These are phyloP conservation scores for Antigone vipio DNA, from an alignment of 2,113 vertebrate species.

Conservation along the genomic window DNA sequence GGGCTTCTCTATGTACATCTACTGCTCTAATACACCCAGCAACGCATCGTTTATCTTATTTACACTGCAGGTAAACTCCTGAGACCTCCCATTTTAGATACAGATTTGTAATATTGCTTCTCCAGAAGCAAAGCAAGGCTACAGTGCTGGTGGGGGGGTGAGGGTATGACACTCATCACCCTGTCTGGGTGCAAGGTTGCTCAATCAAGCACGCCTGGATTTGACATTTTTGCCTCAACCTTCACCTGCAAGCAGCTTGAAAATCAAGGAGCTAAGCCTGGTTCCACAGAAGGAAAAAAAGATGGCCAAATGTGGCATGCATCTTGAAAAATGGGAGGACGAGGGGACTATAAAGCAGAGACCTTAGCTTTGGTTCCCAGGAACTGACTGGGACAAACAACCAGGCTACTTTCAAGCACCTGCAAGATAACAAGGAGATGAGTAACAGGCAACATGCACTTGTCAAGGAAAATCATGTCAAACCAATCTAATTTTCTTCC, in stretches of 20 bases:
- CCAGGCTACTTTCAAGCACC: not conserved
- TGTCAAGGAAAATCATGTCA: constrained; percentile 43
- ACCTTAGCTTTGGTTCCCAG: not conserved
- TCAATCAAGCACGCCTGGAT: not conserved
- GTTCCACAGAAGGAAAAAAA: not conserved
- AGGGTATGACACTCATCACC: not conserved
- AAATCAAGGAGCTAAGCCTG: not conserved
- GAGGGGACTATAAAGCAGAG: not conserved
- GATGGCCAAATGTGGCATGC: not conserved
- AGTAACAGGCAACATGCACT: constrained; percentile 7
- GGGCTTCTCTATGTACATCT: not conserved
- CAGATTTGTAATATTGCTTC: not conserved
- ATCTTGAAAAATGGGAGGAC: not conserved
- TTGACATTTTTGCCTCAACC: not conserved
- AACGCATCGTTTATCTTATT: not conserved
- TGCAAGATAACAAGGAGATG: constrained; percentile 28
- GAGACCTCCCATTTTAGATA: not conserved
- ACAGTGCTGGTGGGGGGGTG: not conserved
- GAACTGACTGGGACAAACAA: constrained; percentile 4
- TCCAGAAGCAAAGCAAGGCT: not conserved
- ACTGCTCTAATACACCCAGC: not conserved
- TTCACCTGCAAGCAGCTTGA: not conserved
- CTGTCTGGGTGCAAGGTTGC: not conserved
- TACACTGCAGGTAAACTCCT: not conserved
- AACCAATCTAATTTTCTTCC: constrained; percentile 26